Percentiles rank a stretch among this genome's conserved stretches.
These are phyloP conservation scores for human DNA, from an alignment of 2,113 vertebrate species.

Conservation along the genomic window GRCh38 chr1:85971501-85972000, in stretches of 20 bases:
- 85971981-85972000: slow-evolving; percentile 31
- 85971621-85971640: neutral
- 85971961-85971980: neutral
- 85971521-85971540: neutral
- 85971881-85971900: neutral
- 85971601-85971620: neutral
- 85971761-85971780: neutral
- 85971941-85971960: neutral
- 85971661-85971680: slow-evolving; percentile 48
- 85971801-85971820: neutral
- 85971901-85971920: neutral
- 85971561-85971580: neutral
- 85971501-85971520: neutral
- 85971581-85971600: neutral
- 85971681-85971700: neutral
- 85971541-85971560: neutral
- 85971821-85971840: neutral
- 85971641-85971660: neutral
- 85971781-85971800: neutral
- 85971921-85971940: neutral
- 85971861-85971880: neutral
- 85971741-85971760: neutral
- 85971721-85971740: neutral
- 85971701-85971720: neutral
- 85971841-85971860: neutral